Evolutionary conservation across 2,113 vertebrate genomes (phyloP).

Genomic region (Piaya cayana): DNA sequence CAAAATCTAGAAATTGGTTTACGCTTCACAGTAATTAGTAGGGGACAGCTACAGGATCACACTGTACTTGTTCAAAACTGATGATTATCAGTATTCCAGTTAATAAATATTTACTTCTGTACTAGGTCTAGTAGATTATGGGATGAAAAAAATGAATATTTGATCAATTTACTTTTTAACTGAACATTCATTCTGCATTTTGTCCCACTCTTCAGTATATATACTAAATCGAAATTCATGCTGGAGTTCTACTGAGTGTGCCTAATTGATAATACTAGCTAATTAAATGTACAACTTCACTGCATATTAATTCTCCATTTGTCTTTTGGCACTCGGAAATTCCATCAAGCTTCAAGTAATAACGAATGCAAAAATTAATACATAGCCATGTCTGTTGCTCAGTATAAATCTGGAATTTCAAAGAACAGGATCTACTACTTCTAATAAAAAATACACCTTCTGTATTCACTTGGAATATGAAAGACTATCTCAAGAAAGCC

Average conservation of each 20-base stretch:
- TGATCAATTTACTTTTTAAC: background rate
- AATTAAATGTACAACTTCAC: constrained; percentile 41
- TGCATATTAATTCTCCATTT: constrained; percentile 34
- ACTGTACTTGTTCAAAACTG: background rate
- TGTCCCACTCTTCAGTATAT: background rate
- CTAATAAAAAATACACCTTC: background rate
- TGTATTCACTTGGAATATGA: background rate
- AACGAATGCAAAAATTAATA: background rate
- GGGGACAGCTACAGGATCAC: background rate
- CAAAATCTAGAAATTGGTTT: background rate
- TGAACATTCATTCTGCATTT: constrained; percentile 22
- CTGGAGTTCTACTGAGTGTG: background rate
- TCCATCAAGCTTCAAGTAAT: background rate
- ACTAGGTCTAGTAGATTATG: background rate
- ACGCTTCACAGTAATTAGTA: background rate
- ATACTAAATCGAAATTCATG: background rate
- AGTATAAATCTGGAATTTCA: background rate
- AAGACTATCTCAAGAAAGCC: background rate
- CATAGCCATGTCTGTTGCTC: background rate
- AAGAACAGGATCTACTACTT: background rate
- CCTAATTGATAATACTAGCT: background rate
- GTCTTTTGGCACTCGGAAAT: constrained; percentile 33
- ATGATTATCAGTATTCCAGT: background rate
- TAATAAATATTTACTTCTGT: background rate
- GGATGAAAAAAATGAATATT: background rate